A percentile compares a stretch with the other conserved stretches of the same genome.
Evolutionary conservation across 2,113 vertebrate genomes (phyloP).

Genomic region (Heteronetta atricapilla): DNA sequence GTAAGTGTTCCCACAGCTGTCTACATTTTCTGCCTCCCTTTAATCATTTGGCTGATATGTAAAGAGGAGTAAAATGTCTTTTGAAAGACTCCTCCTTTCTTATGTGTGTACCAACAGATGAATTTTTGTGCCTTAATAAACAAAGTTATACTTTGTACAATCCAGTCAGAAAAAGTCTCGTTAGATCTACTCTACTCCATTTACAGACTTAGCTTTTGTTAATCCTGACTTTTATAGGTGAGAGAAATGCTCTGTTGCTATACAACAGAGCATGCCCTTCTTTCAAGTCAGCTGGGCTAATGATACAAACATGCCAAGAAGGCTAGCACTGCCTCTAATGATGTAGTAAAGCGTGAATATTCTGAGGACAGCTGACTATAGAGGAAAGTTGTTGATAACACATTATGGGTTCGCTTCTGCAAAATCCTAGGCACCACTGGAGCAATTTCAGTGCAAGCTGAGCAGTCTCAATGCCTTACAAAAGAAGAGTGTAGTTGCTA

Average conservation of each 20-base stretch:
- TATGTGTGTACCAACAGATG: neutral
- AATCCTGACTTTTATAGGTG: neutral
- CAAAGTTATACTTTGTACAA: neutral
- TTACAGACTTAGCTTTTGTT: neutral
- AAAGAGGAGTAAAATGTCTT: neutral
- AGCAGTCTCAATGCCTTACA: neutral
- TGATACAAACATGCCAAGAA: neutral
- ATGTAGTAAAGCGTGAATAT: neutral
- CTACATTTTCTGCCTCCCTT: neutral
- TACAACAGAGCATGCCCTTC: neutral
- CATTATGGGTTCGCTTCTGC: fast-evolving
- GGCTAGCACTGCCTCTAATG: neutral
- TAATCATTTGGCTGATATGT: neutral
- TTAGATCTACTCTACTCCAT: neutral
- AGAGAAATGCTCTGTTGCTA: neutral
- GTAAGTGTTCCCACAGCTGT: conserved; percentile 1
- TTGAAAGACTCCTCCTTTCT: neutral
- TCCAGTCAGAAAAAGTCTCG: neutral
- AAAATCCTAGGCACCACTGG: neutral
- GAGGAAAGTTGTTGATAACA: neutral
- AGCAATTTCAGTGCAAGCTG: neutral
- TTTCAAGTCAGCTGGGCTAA: neutral
- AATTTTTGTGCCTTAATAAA: neutral
- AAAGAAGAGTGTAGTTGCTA: neutral
- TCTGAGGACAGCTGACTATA: neutral